Percentiles rank a stretch among this genome's conserved stretches.
Evolutionary conservation across 2,888 invertebrate species (phyloP).

Genomic region (Formica aserva): DNA sequence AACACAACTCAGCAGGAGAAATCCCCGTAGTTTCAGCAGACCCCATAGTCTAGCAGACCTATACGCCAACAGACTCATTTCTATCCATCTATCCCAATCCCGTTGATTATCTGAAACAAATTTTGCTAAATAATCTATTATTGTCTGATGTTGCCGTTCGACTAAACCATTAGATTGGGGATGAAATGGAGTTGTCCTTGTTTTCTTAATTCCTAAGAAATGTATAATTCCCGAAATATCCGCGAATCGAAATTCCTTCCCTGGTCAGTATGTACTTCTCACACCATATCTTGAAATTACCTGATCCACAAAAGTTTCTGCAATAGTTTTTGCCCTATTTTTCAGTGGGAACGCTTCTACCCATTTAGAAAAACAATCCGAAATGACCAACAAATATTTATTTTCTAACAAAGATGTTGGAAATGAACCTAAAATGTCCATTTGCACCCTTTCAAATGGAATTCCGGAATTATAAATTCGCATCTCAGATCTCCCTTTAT

Average conservation of each 20-base stretch:
- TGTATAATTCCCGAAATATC: background rate
- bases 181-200: background rate
- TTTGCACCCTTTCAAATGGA: background rate
- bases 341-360: too few species aligned
- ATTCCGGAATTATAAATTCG: background rate
- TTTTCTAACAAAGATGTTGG: background rate
- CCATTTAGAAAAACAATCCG: too few species aligned
- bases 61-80: background rate
- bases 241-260: background rate
- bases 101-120: background rate
- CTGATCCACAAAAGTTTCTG: too few species aligned
- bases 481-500: background rate
- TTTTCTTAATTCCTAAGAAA: background rate
- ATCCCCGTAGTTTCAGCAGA: background rate
- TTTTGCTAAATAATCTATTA: background rate
- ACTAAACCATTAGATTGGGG: background rate
- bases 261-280: background rate
- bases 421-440: background rate
- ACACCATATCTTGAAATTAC: too few species aligned
- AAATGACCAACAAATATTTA: background rate
- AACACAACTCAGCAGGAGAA: background rate
- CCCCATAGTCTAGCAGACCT: background rate
- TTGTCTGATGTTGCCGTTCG: background rate
- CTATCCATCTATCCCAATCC: too few species aligned
- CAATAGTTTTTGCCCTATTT: too few species aligned